Conservation (phyloP, 1,140 invertebrate genomes). For the Hyphantria cunea region DNA sequence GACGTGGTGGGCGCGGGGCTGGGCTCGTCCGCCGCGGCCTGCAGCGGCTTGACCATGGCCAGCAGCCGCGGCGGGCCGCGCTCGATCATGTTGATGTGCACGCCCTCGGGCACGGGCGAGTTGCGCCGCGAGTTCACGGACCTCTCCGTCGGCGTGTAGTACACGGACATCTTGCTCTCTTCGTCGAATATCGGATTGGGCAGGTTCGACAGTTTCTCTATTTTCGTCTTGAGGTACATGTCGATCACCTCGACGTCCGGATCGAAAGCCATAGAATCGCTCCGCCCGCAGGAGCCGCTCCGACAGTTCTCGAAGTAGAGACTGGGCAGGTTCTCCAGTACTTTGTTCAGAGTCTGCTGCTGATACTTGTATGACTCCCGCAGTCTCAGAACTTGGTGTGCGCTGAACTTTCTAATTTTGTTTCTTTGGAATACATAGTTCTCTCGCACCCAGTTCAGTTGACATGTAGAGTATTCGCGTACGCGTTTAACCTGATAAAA, state of each 20-base stretch:
- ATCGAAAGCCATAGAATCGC: conserved; percentile 90
- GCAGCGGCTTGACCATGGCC: conserved; percentile 56
- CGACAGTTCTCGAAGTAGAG: conserved; percentile 96
- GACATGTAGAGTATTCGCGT: conserved; percentile 93
- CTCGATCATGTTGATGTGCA: conserved; percentile 85
- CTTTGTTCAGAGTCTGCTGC: conserved; percentile 96
- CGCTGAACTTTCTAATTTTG: conserved; percentile 96
- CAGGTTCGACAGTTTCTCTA: conserved; percentile 78
- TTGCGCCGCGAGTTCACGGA: conserved; percentile 69
- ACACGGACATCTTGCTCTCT: conserved; percentile 87
- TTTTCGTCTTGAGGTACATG: conserved; percentile 86
- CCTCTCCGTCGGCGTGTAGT: conserved; percentile 90
- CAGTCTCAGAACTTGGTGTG: conserved; percentile 93
- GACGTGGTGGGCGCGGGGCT: conserved; percentile 43
- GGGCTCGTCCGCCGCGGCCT: conserved; percentile 38
- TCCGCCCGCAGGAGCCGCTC: conserved; percentile 91
- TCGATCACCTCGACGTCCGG: conserved; percentile 83
- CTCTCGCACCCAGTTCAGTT: conserved; percentile 95
- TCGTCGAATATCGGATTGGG: conserved; percentile 70
- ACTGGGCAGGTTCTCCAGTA: conserved; percentile 96
- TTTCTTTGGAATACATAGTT: conserved; percentile 97
- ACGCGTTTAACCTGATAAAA: conserved; percentile 88
- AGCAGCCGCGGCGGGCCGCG: conserved; percentile 69
- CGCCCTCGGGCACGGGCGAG: conserved; percentile 78
- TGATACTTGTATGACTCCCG: conserved; percentile 97